Evolutionary conservation across 2,113 vertebrate genomes (phyloP).

Genomic region (Bungarus multicinctus): DNA sequence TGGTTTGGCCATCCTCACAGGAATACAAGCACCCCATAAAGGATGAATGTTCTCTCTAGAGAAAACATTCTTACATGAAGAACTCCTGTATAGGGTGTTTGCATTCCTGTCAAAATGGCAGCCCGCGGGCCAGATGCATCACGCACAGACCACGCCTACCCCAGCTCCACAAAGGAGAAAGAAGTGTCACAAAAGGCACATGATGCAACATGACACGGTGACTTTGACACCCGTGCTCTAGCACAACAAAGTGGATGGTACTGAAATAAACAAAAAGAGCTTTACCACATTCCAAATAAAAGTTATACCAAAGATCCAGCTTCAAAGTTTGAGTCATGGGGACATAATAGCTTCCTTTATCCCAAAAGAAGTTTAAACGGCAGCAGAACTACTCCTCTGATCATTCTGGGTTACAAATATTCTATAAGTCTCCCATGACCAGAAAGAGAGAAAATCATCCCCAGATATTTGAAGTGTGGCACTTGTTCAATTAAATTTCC

Average conservation of each 20-base stretch:
- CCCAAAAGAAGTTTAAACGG: neutral
- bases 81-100: too few relatives aligned
- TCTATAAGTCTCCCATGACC: neutral
- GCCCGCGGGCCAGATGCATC: rapidly evolving
- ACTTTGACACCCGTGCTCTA: neutral
- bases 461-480: neutral
- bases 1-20: neutral
- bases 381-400: neutral
- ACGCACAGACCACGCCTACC: too few relatives aligned
- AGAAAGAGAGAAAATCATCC: neutral
- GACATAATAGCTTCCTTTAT: neutral
- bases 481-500: neutral
- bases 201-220: too few relatives aligned
- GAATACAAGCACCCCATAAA: neutral
- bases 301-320: neutral
- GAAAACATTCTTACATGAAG: too few relatives aligned
- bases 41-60: neutral
- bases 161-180: too few relatives aligned
- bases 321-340: neutral
- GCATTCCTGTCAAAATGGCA: too few relatives aligned
- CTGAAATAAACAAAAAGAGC: neutral
- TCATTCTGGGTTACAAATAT: neutral
- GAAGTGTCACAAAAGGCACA: too few relatives aligned
- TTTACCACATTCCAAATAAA: neutral
- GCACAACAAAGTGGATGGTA: neutral